Conservation (phyloP, 2,888 invertebrate genomes). For the Dusona sp. region DNA sequence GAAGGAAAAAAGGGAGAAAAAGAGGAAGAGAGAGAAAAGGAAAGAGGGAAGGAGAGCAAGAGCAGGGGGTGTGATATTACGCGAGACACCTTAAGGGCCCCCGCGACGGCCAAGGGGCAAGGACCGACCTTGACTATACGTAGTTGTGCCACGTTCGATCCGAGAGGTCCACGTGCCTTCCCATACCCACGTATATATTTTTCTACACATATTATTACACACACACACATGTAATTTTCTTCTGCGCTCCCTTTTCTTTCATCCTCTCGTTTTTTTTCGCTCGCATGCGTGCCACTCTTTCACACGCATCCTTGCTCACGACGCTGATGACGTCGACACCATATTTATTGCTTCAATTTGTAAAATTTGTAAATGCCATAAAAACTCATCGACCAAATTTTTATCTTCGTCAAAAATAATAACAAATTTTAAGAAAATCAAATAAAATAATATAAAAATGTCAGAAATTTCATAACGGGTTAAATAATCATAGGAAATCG, state of each 20-base stretch:
- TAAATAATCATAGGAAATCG: not conserved
- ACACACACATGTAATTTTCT: not conserved
- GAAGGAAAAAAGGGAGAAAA: slow-evolving; percentile 31
- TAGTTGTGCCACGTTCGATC: slow-evolving; percentile 81
- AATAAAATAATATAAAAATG: not conserved
- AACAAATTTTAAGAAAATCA: not conserved
- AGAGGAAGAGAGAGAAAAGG: slow-evolving; percentile 51
- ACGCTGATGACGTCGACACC: slow-evolving; percentile 40
- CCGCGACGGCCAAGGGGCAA: slow-evolving; percentile 79
- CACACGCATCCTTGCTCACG: slow-evolving; percentile 54
- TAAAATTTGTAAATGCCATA: not conserved
- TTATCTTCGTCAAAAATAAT: not conserved
- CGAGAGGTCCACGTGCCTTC: slow-evolving; percentile 72
- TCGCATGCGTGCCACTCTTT: slow-evolving; percentile 49
- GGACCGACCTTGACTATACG: slow-evolving; percentile 82
- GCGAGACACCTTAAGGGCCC: slow-evolving; percentile 77
- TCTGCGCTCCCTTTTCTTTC: slow-evolving; percentile 28
- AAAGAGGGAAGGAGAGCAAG: slow-evolving; percentile 61
- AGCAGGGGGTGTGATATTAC: slow-evolving; percentile 76
- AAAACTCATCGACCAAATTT: not conserved
- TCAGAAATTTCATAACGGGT: not conserved
- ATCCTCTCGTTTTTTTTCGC: slow-evolving; percentile 45
- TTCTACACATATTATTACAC: not conserved
- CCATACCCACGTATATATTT: slow-evolving; percentile 32
- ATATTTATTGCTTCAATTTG: slow-evolving; percentile 33